A percentile compares a stretch with the other conserved stretches of the same genome.
Conservation (phyloP, 2,888 invertebrate genomes). For the Exocentrus adspersus region DNA sequence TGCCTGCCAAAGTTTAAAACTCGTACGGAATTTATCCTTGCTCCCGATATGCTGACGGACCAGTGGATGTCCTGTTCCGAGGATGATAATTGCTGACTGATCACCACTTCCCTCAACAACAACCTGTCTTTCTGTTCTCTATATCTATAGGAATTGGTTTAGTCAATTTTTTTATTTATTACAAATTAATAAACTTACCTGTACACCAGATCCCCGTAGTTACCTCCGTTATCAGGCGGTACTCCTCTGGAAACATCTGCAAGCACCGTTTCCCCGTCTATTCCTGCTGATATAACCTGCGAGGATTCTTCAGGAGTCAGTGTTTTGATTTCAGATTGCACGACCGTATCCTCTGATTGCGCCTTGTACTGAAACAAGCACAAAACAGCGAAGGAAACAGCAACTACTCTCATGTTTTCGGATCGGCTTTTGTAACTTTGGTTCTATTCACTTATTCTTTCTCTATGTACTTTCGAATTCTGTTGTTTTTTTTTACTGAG, state of each 20-base stretch:
- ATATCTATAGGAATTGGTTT: too few species aligned
- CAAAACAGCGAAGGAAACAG: conserved; percentile 24
- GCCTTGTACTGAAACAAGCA: not conserved
- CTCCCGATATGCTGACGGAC: conserved; percentile 46
- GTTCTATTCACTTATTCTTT: too few species aligned
- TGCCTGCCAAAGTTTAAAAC: conserved; percentile 51
- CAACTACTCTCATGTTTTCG: conserved; percentile 32
- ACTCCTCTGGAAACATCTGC: conserved; percentile 24
- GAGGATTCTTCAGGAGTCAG: conserved; percentile 27
- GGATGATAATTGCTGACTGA: conserved; percentile 42
- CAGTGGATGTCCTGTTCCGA: conserved; percentile 46
- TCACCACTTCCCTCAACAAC: conserved; percentile 45
- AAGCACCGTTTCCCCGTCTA: conserved; percentile 32
- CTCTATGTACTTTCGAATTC: too few species aligned
- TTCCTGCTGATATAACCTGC: conserved; percentile 17
- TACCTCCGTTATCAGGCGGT: conserved; percentile 45
- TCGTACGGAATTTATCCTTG: conserved; percentile 48
- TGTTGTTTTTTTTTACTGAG: too few species aligned
- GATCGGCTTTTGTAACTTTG: not conserved
- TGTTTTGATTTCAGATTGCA: conserved; percentile 29
- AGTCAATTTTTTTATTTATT: too few species aligned
- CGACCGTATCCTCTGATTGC: not conserved
- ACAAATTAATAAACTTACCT: too few species aligned
- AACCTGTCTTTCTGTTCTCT: conserved; percentile 43
- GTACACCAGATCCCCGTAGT: conserved; percentile 47